Base-by-base conservation (phyloP, 2,113 vertebrate genomes). In the Aptenodytes patagonicus region DNA sequence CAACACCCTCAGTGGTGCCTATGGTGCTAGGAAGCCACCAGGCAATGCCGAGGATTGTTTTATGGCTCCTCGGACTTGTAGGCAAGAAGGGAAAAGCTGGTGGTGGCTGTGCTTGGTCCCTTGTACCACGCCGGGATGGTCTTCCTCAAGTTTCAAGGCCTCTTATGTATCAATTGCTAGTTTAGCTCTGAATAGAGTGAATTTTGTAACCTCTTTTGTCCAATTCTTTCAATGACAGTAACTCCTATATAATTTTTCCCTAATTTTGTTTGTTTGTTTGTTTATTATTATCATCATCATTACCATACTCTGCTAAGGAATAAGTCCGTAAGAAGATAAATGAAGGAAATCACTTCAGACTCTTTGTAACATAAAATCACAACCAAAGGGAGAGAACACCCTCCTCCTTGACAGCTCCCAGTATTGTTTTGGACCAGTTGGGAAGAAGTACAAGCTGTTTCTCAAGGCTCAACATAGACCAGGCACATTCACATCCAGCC, bases 51-150 rank as follows among this genome's bases (percentile, higher is more conserved):
- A 40, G 40, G 26, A 13, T 38, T 29, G 9, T 21, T 51, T 86
- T 21, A 28, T 62, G 29, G 12, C n/a, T 86, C 71, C 49, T 46
- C 28, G 44, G 14, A 42, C 20, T 54, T 54, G 26, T 5, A 73
- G 38, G 11, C 17, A 86, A 69, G 65, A 61, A 69, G 31, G 17
- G 19, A 79, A 83, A 38, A 24, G 19, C 4, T n/a, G 14, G 10
- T 47, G n/a, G 44, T 49, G 31, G 26, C 42, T 10, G 0, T 49
- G 24, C 17, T 55, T 1, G 0, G 10, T 47, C 46, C 40, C 5
- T 32, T 51, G 19, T 55, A 32, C 55, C 38, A 13, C 0, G 1
- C n/a, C 29, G 64, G 52, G 28, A 31, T 32, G 49, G 12, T 36
- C 9, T 46, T 31, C 44, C 46, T 75, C 54, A 8, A 9, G 24